phyloP scores from a whole-genome alignment of 2,797 vertebrate species.

The Monodelphis domestica region DNA sequence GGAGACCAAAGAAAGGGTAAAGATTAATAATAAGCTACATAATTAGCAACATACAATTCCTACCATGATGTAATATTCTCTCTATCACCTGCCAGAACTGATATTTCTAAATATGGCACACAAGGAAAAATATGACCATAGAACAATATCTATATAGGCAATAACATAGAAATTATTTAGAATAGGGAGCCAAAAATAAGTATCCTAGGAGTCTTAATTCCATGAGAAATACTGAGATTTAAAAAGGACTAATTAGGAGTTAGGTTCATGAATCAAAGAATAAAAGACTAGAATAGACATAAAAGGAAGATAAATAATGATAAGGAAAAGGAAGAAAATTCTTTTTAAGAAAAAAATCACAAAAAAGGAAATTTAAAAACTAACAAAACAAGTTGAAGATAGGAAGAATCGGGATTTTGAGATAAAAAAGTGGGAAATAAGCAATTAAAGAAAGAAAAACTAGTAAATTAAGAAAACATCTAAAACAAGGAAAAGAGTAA shows the following conservation, averaged over 20 bases:
- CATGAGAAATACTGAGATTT: neutral
- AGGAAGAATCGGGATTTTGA: neutral
- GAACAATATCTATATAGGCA: neutral
- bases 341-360: neutral
- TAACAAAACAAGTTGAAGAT: neutral
- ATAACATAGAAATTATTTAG: neutral
- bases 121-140: neutral
- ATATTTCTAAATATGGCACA: neutral
- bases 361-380: neutral
- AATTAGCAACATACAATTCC: neutral
- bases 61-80: neutral
- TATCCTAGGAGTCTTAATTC: neutral
- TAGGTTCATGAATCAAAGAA: neutral
- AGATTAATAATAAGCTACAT: neutral
- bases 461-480: neutral
- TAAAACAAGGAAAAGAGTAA: neutral
- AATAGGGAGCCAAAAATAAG: neutral
- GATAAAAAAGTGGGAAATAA: neutral
- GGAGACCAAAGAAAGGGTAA: neutral
- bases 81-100: neutral
- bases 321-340: neutral
- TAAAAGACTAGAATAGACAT: neutral
- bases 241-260: neutral
- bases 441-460: neutral
- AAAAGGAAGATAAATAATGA: neutral